phyloP scores from a whole-genome alignment of 2,113 vertebrate species.

The Cromileptes altivelis region DNA sequence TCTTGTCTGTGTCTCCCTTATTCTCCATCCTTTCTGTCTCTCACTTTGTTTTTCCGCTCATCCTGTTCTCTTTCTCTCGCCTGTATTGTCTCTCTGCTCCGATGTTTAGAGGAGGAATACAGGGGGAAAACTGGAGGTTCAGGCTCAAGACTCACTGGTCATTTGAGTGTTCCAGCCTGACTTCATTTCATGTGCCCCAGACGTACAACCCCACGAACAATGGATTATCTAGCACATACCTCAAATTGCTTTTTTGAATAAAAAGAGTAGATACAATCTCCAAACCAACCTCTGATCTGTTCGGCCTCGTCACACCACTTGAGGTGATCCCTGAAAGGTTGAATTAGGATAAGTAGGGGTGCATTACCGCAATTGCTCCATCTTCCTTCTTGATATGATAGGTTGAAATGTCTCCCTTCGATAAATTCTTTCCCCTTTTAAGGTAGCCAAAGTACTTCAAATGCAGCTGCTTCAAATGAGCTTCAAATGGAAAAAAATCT shows the following conservation, averaged over 20 bases:
- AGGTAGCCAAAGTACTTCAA: slow-evolving; percentile 62
- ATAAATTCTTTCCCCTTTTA: slow-evolving; percentile 56
- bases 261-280: slow-evolving; percentile 39
- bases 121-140: slow-evolving; percentile 17
- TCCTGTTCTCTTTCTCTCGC: background rate
- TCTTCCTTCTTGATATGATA: slow-evolving; percentile 52
- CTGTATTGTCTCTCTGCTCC: slow-evolving; percentile 20
- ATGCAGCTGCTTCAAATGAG: slow-evolving; percentile 53
- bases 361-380: slow-evolving; percentile 68
- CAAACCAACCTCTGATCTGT: slow-evolving; percentile 48
- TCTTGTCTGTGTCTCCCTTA: slow-evolving; percentile 35
- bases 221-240: slow-evolving; percentile 30
- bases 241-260: slow-evolving; percentile 46
- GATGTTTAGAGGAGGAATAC: slow-evolving; percentile 1
- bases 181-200: slow-evolving; percentile 41
- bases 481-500: slow-evolving; percentile 62
- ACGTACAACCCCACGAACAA: slow-evolving; percentile 18
- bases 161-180: slow-evolving; percentile 16
- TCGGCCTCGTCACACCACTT: slow-evolving; percentile 47
- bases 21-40: slow-evolving; percentile 46
- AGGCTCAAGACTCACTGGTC: slow-evolving; percentile 17
- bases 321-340: slow-evolving; percentile 53
- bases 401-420: slow-evolving; percentile 60
- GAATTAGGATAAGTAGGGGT: slow-evolving; percentile 68
- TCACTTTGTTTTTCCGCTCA: slow-evolving; percentile 50